Base-by-base conservation (phyloP, 1,140 invertebrate genomes). In the Gryon sp. region DNA sequence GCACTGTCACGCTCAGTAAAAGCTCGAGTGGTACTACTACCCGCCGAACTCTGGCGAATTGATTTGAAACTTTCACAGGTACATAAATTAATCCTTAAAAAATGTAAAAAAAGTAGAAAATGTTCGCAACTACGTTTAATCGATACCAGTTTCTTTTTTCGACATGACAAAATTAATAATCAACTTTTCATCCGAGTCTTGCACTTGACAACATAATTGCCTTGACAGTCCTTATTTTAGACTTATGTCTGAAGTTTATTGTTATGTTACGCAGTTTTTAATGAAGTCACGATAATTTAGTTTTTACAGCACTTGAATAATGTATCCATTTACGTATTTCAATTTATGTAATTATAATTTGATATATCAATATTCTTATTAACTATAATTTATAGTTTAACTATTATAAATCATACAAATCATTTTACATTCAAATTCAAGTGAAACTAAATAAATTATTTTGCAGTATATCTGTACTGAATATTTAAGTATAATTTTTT, bases 11-110 rank as follows among this genome's bases (percentile, higher is more conserved):
- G 83, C 83, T 86, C 78, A 32, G 70, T 68, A 76, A 77, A 76
- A 79, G 73, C 72, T 84, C 81, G 84, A 87, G 82, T 87, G 85
- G 86, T 82, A 87, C 83, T 85, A 80, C 83, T 86, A 85, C 80
- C 83, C 85, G 68, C 86, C 80, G 70, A 84, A 81, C 77, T 84
- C 77, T 62, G 32, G 18, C 28, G 73, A 82, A 79, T 79, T 83
- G 78, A 77, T 75, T 81, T 77, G 74, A 72, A 79, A 76, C 66
- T 75, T 57, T 38, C 30, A 66, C 77, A 74, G 80, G 53, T 45
- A 78, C 78, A 86, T 86, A 85, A 86, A 86, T 86, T 83, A 83
- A 76, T 62, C 69, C 43, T 48, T 72, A 55, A 78, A 83, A n/a
- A n/a, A n/a, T n/a, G n/a, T n/a, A n/a, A 76, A 69, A 55, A 60